Evolutionary conservation across 1,140 invertebrate species (phyloP), one percentile per base, ranked within the genome.

Genomic region (Chironomus striatipennis): DNA sequence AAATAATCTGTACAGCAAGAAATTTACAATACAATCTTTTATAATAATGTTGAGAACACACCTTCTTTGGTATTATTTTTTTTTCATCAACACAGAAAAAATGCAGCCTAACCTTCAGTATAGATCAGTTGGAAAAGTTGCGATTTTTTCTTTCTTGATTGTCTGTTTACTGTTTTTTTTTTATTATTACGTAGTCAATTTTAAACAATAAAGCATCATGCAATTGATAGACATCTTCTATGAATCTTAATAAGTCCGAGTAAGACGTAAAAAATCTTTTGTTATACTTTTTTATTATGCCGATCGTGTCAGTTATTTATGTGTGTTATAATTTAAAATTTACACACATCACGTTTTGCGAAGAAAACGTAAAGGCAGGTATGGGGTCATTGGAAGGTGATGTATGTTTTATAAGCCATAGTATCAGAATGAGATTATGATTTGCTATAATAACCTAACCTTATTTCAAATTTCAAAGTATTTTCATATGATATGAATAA

Each of bases 201-300:
- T 57, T n/a, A 15, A 57, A 57, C 47, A 57, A 57, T 57, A 57
- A 57, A 57, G 47, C 47, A 57, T 57, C 47, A 57, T 57, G 47
- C 47, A 57, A 57, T 15, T 57, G 47, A 57, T 57, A 57, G 47
- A 57, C 12, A 57, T 57, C 47, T 57, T 57, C 47, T n/a, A 57
- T 57, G 47, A 57, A 57, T 57, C 12, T 57, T n/a, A 47, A 47
- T 10, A 57, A 57, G 47, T 57, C 47, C 47, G 47, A 57, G 15
- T 57, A 57, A 57, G n/a, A 57, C 12, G 4, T 15, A 57, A 57
- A 15, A 15, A 15, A 57, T 57, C 47, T 57, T 57, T 57, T 57
- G 47, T 57, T 57, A 12, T n/a, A 57, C 47, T 57, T n/a, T 57
- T 34, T 34, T 34, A 34, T 34, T 34, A 34, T 34, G 1, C 5